A percentile compares a stretch with the other conserved stretches of the same genome.
Evolutionary conservation across 2,888 invertebrate genomes (phyloP).

Genomic region (Laothoe populi): DNA sequence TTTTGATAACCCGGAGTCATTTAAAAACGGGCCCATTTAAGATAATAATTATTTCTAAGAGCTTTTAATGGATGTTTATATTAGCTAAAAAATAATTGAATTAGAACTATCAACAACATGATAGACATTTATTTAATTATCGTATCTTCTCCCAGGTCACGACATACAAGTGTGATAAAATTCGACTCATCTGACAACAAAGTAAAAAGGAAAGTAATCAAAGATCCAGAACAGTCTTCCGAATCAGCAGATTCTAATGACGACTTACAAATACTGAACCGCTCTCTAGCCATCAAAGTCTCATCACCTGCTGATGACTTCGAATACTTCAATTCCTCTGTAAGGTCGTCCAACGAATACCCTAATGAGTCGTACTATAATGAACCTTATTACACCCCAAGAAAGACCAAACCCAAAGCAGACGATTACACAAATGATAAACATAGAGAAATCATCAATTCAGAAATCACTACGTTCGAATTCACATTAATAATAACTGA

Average conservation of each 20-base stretch:
- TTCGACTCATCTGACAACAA: conserved; percentile 51
- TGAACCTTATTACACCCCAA: conserved; percentile 61
- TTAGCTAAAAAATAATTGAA: too few relatives aligned
- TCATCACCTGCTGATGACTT: conserved; percentile 85
- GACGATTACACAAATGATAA: conserved; percentile 83
- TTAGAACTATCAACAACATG: too few relatives aligned
- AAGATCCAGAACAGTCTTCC: conserved; percentile 63
- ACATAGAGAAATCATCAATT: conserved; percentile 79
- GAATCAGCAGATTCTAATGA: conserved; percentile 79
- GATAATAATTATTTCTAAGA: too few relatives aligned
- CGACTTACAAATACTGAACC: conserved; percentile 76
- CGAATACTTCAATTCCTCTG: conserved; percentile 84
- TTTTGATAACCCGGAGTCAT: too few relatives aligned
- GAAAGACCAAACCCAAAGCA: conserved; percentile 73
- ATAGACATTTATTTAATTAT: not conserved
- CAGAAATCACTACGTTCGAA: conserved; percentile 82
- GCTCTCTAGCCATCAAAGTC: conserved; percentile 83
- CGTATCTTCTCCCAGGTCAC: conserved; percentile 50
- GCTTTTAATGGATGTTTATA: too few relatives aligned
- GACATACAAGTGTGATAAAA: conserved; percentile 51
- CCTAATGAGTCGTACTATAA: conserved; percentile 66
- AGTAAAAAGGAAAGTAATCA: conserved; percentile 49
- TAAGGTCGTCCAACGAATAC: conserved; percentile 64
- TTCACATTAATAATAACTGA: conserved; percentile 84
- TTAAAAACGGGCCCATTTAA: too few relatives aligned